Evolutionary conservation across 2,797 vertebrate species (phyloP).

Genomic region (Takifugu ocellatus): DNA sequence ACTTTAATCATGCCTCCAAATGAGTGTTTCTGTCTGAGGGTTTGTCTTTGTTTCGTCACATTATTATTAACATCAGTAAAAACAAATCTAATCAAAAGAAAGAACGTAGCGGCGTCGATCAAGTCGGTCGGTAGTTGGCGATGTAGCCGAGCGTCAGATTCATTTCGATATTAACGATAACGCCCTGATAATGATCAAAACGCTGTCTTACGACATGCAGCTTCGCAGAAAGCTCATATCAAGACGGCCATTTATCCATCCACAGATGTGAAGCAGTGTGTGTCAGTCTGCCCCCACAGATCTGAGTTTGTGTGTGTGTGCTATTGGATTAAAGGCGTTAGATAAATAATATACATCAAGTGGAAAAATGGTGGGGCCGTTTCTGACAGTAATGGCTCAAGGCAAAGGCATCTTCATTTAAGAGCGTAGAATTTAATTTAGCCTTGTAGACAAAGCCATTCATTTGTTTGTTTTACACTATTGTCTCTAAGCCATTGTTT

Average conservation of each 20-base stretch:
- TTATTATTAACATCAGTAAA: conserved; percentile 5
- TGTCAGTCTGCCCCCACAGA: conserved; percentile 40
- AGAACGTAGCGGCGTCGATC: no score
- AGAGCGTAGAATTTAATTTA: conserved; percentile 68
- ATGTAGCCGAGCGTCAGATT: neutral
- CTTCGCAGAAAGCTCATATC: conserved; percentile 18
- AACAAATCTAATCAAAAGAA: neutral
- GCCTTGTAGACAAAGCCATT: conserved; percentile 65
- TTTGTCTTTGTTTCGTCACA: neutral
- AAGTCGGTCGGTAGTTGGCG: no score
- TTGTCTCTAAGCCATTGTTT: conserved; percentile 75
- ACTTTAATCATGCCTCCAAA: no score
- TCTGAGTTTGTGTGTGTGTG: conserved; percentile 38
- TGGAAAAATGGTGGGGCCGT: conserved; percentile 54
- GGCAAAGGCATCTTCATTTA: conserved; percentile 68
- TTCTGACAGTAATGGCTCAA: conserved; percentile 61
- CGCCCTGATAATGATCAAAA: conserved; percentile 3
- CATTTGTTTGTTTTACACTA: conserved; percentile 74
- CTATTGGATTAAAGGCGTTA: conserved; percentile 45
- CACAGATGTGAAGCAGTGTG: conserved; percentile 18
- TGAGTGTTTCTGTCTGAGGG: no score
- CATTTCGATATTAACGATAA: neutral
- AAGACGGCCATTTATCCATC: conserved; percentile 18
- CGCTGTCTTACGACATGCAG: conserved; percentile 11
- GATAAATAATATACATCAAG: conserved; percentile 61